phyloP scores from a whole-genome alignment of 2,888 invertebrate genomes.

The Drosophila limbata region DNA sequence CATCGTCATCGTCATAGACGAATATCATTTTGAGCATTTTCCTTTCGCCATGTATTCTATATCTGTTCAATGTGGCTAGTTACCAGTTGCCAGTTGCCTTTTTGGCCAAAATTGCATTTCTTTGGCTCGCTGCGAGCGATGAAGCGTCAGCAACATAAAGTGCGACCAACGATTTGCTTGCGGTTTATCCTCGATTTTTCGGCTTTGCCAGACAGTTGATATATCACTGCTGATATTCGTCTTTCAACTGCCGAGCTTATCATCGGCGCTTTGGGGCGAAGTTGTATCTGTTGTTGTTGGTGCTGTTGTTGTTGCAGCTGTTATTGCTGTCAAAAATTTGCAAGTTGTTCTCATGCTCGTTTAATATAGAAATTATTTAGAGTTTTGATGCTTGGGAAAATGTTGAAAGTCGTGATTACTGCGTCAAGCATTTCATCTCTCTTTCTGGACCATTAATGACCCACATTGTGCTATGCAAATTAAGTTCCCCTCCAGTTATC shows the following conservation, averaged over 20 bases:
- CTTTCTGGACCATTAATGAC: conserved; percentile 54
- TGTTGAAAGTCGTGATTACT: conserved; percentile 58
- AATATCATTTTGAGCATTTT: conserved; percentile 62
- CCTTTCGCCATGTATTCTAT: conserved; percentile 43
- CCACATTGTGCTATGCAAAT: conserved; percentile 57
- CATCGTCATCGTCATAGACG: conserved; percentile 47
- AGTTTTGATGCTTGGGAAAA: conserved; percentile 62
- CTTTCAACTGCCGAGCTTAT: conserved; percentile 58
- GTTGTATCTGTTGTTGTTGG: conserved; percentile 6
- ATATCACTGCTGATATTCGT: conserved; percentile 77
- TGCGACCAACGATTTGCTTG: conserved; percentile 45
- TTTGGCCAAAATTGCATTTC: conserved; percentile 45
- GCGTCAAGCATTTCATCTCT: conserved; percentile 58
- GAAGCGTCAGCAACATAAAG: conserved; percentile 59
- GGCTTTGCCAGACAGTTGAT: conserved; percentile 56
- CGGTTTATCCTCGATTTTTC: conserved; percentile 6
- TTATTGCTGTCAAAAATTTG: conserved; percentile 68
- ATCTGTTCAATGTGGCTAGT: conserved; percentile 26
- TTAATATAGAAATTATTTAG: conserved; percentile 82
- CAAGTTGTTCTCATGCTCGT: conserved; percentile 70
- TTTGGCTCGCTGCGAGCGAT: conserved; percentile 60
- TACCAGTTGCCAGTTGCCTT: conserved; percentile 19
- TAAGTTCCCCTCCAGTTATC: not conserved
- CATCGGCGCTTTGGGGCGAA: conserved; percentile 50
- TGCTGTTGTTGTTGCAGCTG: conserved; percentile 29